These are phyloP conservation scores for Aquatica leii DNA, from an alignment of 2,888 invertebrate genomes.

Conservation along the genomic window DNA sequence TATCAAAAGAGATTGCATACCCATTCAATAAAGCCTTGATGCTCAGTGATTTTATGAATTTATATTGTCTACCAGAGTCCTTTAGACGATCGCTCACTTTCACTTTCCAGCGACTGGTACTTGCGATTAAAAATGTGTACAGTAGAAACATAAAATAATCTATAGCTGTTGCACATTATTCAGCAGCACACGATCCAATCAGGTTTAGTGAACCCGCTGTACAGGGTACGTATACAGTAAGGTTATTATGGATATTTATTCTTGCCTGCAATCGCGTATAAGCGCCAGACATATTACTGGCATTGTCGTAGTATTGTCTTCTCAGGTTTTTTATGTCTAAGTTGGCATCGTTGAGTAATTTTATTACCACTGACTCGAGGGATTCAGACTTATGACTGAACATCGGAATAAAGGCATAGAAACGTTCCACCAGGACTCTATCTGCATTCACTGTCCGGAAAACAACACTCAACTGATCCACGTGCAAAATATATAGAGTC, in stretches of 20 bases:
- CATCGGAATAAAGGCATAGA: no score
- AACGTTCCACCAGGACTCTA: no score
- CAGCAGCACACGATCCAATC: constrained; percentile 39
- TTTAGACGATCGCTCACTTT: neutral
- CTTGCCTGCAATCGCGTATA: constrained; percentile 48
- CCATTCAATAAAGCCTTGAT: neutral
- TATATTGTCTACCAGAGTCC: neutral
- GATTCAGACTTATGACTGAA: no score
- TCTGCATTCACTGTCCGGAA: no score
- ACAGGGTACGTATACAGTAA: constrained; percentile 47
- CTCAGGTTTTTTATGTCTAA: neutral
- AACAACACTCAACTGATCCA: no score
- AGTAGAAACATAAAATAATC: no score
- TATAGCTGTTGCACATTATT: constrained; percentile 14
- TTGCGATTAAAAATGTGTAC: neutral
- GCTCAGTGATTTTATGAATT: neutral
- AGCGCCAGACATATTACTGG: constrained; percentile 47
- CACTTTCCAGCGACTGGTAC: neutral
- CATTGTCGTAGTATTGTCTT: constrained; percentile 45
- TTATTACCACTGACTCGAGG: no score
- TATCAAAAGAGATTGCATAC: neutral
- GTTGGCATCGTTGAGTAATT: no score
- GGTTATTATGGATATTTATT: constrained; percentile 44
- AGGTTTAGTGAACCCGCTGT: constrained; percentile 49
- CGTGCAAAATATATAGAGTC: no score